Conservation (phyloP, 2,888 invertebrate species). For the Ametastegia equiseti region DNA sequence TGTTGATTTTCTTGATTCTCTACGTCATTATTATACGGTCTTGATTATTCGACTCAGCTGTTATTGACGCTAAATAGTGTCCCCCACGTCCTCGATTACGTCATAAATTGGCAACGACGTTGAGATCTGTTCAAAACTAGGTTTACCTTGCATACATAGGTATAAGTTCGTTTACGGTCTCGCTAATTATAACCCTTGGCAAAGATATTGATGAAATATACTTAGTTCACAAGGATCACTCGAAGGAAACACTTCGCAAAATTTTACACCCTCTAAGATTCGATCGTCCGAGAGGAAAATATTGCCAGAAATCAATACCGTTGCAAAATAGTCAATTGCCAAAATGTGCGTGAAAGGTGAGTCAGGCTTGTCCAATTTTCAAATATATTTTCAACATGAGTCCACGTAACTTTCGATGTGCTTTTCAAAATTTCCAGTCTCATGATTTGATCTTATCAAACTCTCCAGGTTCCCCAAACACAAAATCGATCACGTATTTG, state of each 20-base stretch:
- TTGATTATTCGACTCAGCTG: neutral
- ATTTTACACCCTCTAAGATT: neutral
- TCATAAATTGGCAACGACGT: slow-evolving; percentile 16
- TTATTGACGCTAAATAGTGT: neutral
- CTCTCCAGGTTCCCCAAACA: neutral
- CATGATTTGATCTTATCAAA: neutral
- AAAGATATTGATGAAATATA: slow-evolving; percentile 3
- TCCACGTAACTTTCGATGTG: neutral
- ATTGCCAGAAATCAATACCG: neutral
- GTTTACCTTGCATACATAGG: neutral
- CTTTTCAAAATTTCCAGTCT: neutral
- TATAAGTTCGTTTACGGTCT: slow-evolving; percentile 9
- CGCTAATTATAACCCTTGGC: slow-evolving; percentile 44
- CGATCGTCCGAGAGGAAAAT: neutral
- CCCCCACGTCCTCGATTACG: slow-evolving; percentile 18
- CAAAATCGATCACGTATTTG: neutral
- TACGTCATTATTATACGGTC: neutral
- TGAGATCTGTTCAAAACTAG: neutral
- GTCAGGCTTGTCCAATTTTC: neutral
- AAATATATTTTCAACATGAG: slow-evolving; percentile 5
- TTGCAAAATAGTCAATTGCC: neutral
- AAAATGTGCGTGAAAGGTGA: slow-evolving; percentile 36
- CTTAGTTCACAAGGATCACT: slow-evolving; percentile 29
- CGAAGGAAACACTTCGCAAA: slow-evolving; percentile 39
- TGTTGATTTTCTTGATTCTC: neutral